These are phyloP conservation scores for Stichopus horrens DNA, from an alignment of 53 echinoderm and acorn worm species.

Conservation along the genomic window DNA sequence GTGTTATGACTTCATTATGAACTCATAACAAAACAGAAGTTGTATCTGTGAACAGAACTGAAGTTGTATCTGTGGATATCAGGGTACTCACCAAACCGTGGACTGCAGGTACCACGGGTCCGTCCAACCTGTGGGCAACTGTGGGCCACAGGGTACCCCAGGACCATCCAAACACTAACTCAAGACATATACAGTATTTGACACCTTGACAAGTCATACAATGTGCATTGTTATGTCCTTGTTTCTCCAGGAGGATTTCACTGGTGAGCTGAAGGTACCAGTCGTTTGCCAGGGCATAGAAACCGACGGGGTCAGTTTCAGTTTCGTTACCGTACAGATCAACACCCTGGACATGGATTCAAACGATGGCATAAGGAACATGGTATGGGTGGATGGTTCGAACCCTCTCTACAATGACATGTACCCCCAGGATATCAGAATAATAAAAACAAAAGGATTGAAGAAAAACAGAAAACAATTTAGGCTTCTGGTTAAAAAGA, in stretches of 20 bases:
- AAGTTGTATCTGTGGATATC: no score
- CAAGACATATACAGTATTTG: no score
- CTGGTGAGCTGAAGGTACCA: constrained; percentile 70
- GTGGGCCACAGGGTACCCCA: no score
- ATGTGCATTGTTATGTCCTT: no score
- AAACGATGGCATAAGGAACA: constrained; percentile 83
- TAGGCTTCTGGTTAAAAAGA: constrained; percentile 51
- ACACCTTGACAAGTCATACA: no score
- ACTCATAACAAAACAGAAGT: no score
- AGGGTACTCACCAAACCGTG: no score
- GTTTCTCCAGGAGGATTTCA: constrained; percentile 49
- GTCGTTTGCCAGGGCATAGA: constrained; percentile 81
- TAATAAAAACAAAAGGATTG: constrained; percentile 51
- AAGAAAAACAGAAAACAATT: constrained; percentile 60
- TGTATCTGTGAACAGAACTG: no score
- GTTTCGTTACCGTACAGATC: constrained; percentile 79
- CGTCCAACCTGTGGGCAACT: no score
- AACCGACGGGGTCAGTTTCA: constrained; percentile 78
- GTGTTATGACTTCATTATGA: no score
- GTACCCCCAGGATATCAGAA: constrained; percentile 79
- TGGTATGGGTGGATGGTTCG: constrained; percentile 88
- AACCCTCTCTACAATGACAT: constrained; percentile 69
- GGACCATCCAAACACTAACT: no score
- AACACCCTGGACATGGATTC: constrained; percentile 72
- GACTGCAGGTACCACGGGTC: no score